Percentiles rank a stretch among this genome's conserved stretches.
phyloP scores from a whole-genome alignment of 2,888 invertebrate genomes.

The Rhopalosiphum nymphaeae region DNA sequence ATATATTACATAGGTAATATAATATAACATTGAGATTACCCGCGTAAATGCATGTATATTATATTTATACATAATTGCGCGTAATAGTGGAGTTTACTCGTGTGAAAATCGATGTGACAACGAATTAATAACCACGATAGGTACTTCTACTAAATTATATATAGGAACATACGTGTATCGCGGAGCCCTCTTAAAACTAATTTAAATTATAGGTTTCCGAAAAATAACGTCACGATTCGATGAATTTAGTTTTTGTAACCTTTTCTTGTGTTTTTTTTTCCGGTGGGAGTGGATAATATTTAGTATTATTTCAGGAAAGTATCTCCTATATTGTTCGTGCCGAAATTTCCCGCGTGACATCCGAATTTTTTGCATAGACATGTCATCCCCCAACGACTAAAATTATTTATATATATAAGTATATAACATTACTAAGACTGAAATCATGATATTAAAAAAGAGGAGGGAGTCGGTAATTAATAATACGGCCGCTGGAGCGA shows the following conservation, averaged over 20 bases:
- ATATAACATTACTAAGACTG: no score
- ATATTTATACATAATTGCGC: neutral
- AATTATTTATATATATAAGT: neutral
- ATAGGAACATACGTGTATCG: neutral
- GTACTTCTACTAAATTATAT: neutral
- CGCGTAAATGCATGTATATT: neutral
- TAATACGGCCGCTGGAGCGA: no score
- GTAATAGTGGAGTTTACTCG: slow-evolving; percentile 15
- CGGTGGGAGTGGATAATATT: neutral
- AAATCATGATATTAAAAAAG: no score
- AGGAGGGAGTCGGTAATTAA: no score
- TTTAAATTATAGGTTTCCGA: slow-evolving; percentile 40
- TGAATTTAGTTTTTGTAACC: neutral
- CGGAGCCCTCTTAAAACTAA: slow-evolving; percentile 12
- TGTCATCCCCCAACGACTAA: neutral
- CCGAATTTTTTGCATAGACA: neutral
- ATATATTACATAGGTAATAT: neutral
- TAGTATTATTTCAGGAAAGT: neutral
- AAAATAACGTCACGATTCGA: slow-evolving; percentile 32
- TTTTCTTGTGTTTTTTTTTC: neutral
- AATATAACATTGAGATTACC: neutral
- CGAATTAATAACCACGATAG: slow-evolving; percentile 15
- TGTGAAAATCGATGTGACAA: slow-evolving; percentile 50
- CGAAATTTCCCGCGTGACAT: neutral
- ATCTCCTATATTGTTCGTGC: neutral